Evolutionary conservation across 2,888 invertebrate species (phyloP).

Genomic region (Ophioninae sp.): DNA sequence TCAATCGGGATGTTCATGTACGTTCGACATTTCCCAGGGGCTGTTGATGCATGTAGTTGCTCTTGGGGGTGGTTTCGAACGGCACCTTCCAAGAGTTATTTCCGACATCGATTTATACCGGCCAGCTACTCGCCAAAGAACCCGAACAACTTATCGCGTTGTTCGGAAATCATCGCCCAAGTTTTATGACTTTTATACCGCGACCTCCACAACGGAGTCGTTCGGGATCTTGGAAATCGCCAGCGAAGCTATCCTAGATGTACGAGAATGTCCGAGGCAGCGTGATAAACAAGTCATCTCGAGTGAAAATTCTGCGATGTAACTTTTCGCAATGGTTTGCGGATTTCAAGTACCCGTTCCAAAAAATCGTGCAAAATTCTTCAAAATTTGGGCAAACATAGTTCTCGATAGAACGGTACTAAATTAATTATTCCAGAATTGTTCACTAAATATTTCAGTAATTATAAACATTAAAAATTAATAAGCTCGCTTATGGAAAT

Average conservation of each 20-base stretch:
- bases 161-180: constrained; percentile 62
- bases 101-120: constrained; percentile 45
- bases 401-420: neutral
- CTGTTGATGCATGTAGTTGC: constrained; percentile 46
- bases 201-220: constrained; percentile 43
- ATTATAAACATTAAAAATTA: no score
- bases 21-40: constrained; percentile 21
- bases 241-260: constrained; percentile 24
- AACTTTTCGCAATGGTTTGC: constrained; percentile 41
- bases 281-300: constrained; percentile 56
- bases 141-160: constrained; percentile 53
- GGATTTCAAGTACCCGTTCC: constrained; percentile 7
- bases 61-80: neutral
- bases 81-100: constrained; percentile 32
- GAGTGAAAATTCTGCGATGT: constrained; percentile 56
- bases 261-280: constrained; percentile 20
- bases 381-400: neutral
- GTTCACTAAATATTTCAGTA: no score
- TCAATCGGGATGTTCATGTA: neutral
- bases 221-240: constrained; percentile 21
- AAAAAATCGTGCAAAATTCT: no score
- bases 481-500: no score
- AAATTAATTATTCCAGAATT: no score
- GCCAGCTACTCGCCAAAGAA: neutral
- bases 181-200: constrained; percentile 63